Conservation (phyloP, 2,113 vertebrate species). For the Chroicocephalus ridibundus region DNA sequence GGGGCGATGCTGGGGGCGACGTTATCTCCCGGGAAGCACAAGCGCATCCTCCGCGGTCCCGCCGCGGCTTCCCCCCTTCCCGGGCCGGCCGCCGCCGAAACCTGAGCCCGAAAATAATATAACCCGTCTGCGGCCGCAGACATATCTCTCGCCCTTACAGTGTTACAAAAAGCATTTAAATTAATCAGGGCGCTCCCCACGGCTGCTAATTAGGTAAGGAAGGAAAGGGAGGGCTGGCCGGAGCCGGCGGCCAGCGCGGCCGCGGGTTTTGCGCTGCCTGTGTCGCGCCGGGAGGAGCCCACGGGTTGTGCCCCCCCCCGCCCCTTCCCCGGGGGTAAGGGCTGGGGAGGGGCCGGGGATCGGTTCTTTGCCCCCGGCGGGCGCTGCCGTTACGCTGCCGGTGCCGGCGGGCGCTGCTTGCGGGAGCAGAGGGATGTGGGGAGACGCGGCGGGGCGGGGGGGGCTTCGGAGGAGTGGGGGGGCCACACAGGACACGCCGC, state of each 20-base stretch:
- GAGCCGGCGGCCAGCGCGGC: background rate
- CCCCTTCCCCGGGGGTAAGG: background rate
- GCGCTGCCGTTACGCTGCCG: background rate
- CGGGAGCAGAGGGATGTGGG: background rate
- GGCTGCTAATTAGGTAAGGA: slow-evolving; percentile 28
- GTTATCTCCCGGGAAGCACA: background rate
- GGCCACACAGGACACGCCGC: background rate
- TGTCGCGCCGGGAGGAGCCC: background rate
- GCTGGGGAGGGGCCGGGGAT: background rate
- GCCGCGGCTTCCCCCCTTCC: background rate
- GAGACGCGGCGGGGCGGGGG: too few species aligned
- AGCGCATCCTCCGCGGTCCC: background rate
- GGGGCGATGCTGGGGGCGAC: background rate
- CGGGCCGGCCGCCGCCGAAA: background rate
- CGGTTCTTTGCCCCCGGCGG: background rate
- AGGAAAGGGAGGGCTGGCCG: background rate
- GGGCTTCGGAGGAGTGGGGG: background rate
- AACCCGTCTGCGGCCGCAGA: slow-evolving; percentile 3
- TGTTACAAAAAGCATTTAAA: slow-evolving; percentile 58
- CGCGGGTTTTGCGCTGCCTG: background rate
- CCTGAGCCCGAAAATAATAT: slow-evolving; percentile 26
- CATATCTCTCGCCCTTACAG: slow-evolving; percentile 28
- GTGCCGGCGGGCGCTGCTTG: background rate
- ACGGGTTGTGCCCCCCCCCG: background rate
- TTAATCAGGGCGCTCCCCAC: slow-evolving; percentile 37